Conservation (phyloP, 2,888 invertebrate species). For the Conus canariensis region DNA sequence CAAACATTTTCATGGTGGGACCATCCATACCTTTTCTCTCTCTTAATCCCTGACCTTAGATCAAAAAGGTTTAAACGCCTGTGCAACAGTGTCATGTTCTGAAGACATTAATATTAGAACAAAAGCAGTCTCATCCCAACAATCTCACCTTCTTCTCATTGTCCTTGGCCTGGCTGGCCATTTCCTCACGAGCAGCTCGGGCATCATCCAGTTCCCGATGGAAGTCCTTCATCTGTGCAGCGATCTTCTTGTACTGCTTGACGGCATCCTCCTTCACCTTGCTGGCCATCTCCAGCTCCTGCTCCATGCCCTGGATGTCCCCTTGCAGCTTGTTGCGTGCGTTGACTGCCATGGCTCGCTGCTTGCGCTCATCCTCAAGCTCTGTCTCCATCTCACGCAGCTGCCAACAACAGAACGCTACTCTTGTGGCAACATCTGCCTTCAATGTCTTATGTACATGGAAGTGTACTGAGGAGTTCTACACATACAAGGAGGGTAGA, state of each 20-base stretch:
- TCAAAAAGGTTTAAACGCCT: no score
- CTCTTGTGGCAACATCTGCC: no score
- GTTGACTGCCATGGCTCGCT: slow-evolving; percentile 91
- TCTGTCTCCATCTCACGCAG: slow-evolving; percentile 95
- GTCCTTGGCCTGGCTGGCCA: slow-evolving; percentile 70
- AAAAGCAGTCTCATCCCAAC: not conserved
- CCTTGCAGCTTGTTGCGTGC: slow-evolving; percentile 95
- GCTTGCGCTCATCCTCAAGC: slow-evolving; percentile 97
- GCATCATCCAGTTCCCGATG: slow-evolving; percentile 95
- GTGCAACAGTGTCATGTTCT: no score
- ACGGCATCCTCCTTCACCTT: slow-evolving; percentile 97
- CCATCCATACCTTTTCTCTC: no score
- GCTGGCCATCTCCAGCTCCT: slow-evolving; percentile 91
- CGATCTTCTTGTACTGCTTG: slow-evolving; percentile 95
- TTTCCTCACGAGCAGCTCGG: slow-evolving; percentile 90
- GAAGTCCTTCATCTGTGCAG: slow-evolving; percentile 83
- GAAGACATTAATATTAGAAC: no score
- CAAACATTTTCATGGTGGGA: no score
- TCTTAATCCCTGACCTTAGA: no score
- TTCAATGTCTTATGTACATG: not conserved
- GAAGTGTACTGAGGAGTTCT: not conserved
- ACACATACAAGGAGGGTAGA: no score
- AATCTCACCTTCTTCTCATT: slow-evolving; percentile 69
- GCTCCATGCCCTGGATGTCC: slow-evolving; percentile 93
- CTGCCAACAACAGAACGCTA: slow-evolving; percentile 56